Base-by-base conservation (phyloP, 2,797 vertebrate species). In the Cottoperca gobio region DNA sequence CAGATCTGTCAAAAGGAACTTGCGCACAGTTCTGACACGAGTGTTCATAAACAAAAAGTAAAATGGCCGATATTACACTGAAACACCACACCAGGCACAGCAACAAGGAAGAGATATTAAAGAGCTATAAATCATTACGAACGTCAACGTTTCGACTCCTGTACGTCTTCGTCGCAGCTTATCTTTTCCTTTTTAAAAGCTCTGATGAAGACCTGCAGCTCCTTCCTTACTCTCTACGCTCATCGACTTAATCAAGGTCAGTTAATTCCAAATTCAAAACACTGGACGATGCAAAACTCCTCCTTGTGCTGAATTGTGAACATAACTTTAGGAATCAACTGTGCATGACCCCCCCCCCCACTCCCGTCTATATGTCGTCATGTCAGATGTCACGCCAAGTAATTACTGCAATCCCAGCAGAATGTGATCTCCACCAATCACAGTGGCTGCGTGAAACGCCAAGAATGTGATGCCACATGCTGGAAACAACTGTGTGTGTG, bases 401-500 rank as follows among this genome's bases (percentile, higher is more conserved):
- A 73, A 77, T 73, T 2, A 61, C 73, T 68, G 66, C 62, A 64
- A 67, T 53, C 79, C 73, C 50, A 70, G 59, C 54, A 70, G 63
- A 88, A 87, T 55, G 54, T 16, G 68, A 81, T 76, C 76, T 86
- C 71, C 70, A 77, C 70, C 55, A 73, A 73, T 80, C 78, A 83
- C 42, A 82, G 83, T 76, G 64, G 64, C 59, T 39, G 31, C 58
- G 66, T 9, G 58, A 73, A 50, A 79, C 63, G 58, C 75, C 73
- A 79, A 54, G 83, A 83, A 90, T 82, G 83, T 78, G 57, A 85
- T 73, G 73, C 79, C 78, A 82, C 61, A 79, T 75, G 50, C 43
- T 78, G 75, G 49, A 84, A 88, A 81, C 82, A 87, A 83, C 42
- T 76, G 70, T 74, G 58, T 33, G n/a, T 8, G 28, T 67, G 50